Percentiles rank a stretch among this genome's conserved stretches.
Evolutionary conservation across 2,113 vertebrate genomes (phyloP).

Genomic region (Synchiropus splendidus): DNA sequence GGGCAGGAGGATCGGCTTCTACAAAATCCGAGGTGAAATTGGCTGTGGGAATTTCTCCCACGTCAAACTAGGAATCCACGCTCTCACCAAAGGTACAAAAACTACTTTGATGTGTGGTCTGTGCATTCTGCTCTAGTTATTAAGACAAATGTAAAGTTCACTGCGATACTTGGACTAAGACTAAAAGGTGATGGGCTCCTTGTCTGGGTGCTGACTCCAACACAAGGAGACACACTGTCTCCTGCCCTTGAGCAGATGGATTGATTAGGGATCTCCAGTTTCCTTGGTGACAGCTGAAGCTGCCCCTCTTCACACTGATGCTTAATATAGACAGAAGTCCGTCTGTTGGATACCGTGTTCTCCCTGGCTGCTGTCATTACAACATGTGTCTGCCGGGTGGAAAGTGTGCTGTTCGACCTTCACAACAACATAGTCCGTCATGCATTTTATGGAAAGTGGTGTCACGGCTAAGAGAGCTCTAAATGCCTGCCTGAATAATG

Average conservation of each 20-base stretch:
- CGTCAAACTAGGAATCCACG: constrained; percentile 92
- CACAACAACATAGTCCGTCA: constrained; percentile 38
- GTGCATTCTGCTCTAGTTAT: background rate
- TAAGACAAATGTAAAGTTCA: background rate
- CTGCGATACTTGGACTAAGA: constrained; percentile 19
- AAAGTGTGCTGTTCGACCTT: constrained; percentile 18
- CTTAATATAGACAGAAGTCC: no score
- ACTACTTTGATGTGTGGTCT: background rate
- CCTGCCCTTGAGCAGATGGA: constrained; percentile 33
- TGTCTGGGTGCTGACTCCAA: constrained; percentile 39
- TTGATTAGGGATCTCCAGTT: constrained; percentile 54
- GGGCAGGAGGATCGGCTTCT: constrained; percentile 92
- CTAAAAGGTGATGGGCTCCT: constrained; percentile 17
- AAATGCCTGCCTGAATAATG: constrained; percentile 52
- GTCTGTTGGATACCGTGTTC: background rate
- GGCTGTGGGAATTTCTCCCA: constrained; percentile 98
- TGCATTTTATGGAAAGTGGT: constrained; percentile 41
- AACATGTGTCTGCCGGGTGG: background rate
- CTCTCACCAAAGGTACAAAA: constrained; percentile 85
- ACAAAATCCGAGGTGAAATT: constrained; percentile 88
- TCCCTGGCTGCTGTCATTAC: background rate
- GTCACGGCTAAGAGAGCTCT: constrained; percentile 34
- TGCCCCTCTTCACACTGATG: background rate
- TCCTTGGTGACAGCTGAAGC: constrained; percentile 27
- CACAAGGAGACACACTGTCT: constrained; percentile 33